Evolutionary conservation across 1,140 invertebrate species (phyloP), one percentile per base, ranked within the genome.

Genomic region (Babylonia areolata): DNA sequence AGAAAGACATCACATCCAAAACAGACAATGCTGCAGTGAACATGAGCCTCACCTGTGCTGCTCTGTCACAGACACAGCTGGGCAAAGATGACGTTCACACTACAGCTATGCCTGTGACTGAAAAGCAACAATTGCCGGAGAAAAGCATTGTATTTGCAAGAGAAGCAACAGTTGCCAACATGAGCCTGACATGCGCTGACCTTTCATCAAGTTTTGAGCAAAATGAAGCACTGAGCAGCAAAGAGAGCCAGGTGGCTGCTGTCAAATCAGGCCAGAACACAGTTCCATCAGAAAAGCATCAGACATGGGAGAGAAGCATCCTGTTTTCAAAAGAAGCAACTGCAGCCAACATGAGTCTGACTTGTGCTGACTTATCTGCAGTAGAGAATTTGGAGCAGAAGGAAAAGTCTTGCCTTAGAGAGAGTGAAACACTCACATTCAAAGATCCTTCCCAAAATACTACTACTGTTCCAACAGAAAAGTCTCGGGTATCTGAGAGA

Each of bases 61-160:
- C 15, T n/a, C 58, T 64, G 5, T 0, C 58, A n/a, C 58, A 64
- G 17, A 23, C 5, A 23, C 58, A 23, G 17, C 58, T 64, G 20
- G 20, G 28, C 58, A n/a, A 64, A 23, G 58, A 12, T 23, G 28
- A 64, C 58, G 0, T 23, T 12, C 58, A 64, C 5, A 64, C 15
- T n/a, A 23, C 58, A 28, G 9, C 28, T 28, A 23, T 64, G 20
- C 58, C 12, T 64, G 12, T 23, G 28, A 64, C 58, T 73, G 71
- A 35, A 73, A 73, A 35, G n/a, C 71, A 37, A 35, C 71, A 73
- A 9, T 37, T 40, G 37, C 12, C 35, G 9, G 75, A 77, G 75
- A 77, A 77, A 77, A 77, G 75, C 37, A 28, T 40, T 40, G 75
- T 77, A 15, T 77, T 77, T 54, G 42, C 42, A 80, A 31, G 23